Evolutionary conservation across 2,797 vertebrate genomes (phyloP), one percentile per base, ranked within the genome.

Genomic region (Gymnoscopelus braueri): DNA sequence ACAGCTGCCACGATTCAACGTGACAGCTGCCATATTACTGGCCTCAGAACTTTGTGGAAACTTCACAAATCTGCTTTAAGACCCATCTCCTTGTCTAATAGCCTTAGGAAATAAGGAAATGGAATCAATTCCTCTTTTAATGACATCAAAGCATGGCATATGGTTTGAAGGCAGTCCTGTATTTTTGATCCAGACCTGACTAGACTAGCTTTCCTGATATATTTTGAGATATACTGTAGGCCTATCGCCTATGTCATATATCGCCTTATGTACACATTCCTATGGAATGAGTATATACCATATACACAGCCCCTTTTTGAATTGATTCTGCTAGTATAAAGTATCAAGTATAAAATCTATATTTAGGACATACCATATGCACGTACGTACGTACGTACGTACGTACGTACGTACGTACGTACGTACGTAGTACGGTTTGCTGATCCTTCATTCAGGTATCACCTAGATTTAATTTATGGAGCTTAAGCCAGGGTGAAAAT

Each of bases 21-120:
- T 72, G 93, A 91, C 92, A 91, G 87, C 91, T 93, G 92, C 90
- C 92, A 85, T 80, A 91, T 93, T 89, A 90, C 75, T 71, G 83
- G 72, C 65, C 80, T 78, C 74, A 84, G 82, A 91, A 92, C 83
- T 90, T 90, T 88, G 87, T 79, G 76, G 81, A 88, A 92, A 91
- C 85, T 88, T 88, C 84, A 80, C 57, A 81, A 77, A 82, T 86
- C 80, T 82, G 50, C 79, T 72, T 75, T 87, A 79, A 89, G 66
- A 82, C 72, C 60, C 32, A 55, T 76, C 65, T 35, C 67, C 67
- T 66, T 69, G 64, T 73, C 71, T 80, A 60, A 79, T 52, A 80
- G 79, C 77, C 63, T 80, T 72, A 75, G 60, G 53, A 5, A 53
- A 77, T 69, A 70, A 78, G 67, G 26, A 47, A 83, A 69, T 12